A percentile compares a stretch with the other conserved stretches of the same genome.
Conservation (phyloP, 2,113 vertebrate species). For the Lophura nycthemera region DNA sequence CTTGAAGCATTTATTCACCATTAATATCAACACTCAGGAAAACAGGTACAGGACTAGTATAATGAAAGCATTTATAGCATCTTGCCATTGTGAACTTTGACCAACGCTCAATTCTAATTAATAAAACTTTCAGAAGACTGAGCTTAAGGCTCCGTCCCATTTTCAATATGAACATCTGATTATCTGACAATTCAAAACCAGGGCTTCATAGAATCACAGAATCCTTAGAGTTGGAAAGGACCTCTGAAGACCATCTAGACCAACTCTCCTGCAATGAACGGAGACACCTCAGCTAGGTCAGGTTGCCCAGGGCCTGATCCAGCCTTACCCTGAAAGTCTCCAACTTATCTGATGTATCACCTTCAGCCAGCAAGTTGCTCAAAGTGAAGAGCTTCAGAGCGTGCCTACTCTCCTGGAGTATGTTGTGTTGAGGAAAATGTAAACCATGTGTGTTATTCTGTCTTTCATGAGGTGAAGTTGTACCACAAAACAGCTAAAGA, state of each 20-base stretch:
- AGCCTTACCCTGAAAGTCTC: no score
- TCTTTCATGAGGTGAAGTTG: slow-evolving; percentile 49
- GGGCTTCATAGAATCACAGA: not conserved
- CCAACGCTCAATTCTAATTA: not conserved
- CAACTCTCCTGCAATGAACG: no score
- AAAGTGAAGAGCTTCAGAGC: slow-evolving; percentile 15
- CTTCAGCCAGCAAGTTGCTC: slow-evolving; percentile 3
- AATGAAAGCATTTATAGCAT: not conserved
- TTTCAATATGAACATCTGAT: not conserved
- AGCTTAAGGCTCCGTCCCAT: not conserved
- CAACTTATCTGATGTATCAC: not conserved
- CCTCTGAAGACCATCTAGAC: no score
- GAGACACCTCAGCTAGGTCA: no score
- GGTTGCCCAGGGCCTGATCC: no score
- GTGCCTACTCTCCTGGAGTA: not conserved
- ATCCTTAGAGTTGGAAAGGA: no score
- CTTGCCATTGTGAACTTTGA: not conserved
- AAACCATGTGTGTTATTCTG: slow-evolving; percentile 35
- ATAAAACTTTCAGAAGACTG: not conserved
- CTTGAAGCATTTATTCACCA: not conserved
- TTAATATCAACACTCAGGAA: not conserved
- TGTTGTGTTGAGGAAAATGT: slow-evolving; percentile 51
- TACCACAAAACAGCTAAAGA: slow-evolving; percentile 74
- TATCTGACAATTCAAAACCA: not conserved
- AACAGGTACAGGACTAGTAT: not conserved